Evolutionary conservation across 2,113 vertebrate species (phyloP).

Genomic region (Tupaia tana): DNA sequence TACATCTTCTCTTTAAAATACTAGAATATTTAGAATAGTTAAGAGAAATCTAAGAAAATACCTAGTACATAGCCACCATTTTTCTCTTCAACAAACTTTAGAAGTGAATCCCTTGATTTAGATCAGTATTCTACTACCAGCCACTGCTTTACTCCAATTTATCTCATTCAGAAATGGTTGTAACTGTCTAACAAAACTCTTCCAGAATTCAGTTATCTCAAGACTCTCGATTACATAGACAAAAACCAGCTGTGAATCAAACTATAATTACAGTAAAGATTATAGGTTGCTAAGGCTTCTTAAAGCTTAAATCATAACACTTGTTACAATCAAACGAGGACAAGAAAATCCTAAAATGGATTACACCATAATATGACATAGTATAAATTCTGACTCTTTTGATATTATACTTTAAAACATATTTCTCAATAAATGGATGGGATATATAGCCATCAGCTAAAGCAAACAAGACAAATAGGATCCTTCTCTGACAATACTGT

Average conservation of each 20-base stretch:
- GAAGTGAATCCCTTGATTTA: neutral
- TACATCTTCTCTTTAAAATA: neutral
- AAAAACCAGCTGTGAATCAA: slow-evolving; percentile 52
- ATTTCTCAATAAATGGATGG: slow-evolving; percentile 15
- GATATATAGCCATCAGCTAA: neutral
- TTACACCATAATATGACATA: slow-evolving; percentile 39
- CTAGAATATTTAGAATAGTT: neutral
- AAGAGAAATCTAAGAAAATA: neutral
- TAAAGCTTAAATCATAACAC: slow-evolving; percentile 48
- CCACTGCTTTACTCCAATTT: neutral
- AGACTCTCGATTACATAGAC: slow-evolving; percentile 17
- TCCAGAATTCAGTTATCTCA: neutral
- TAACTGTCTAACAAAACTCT: neutral
- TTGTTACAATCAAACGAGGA: slow-evolving; percentile 10
- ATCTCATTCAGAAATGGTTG: neutral
- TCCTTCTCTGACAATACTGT: neutral
- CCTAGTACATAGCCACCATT: neutral
- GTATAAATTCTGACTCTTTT: slow-evolving; percentile 15
- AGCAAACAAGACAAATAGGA: neutral
- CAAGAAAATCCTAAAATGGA: slow-evolving; percentile 25
- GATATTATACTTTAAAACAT: neutral
- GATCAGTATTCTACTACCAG: neutral
- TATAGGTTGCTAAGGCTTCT: slow-evolving; percentile 6
- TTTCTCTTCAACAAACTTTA: neutral
- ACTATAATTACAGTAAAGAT: slow-evolving; percentile 39